phyloP scores from a whole-genome alignment of 2,888 invertebrate species.

The Meiosimyza decipiens region DNA sequence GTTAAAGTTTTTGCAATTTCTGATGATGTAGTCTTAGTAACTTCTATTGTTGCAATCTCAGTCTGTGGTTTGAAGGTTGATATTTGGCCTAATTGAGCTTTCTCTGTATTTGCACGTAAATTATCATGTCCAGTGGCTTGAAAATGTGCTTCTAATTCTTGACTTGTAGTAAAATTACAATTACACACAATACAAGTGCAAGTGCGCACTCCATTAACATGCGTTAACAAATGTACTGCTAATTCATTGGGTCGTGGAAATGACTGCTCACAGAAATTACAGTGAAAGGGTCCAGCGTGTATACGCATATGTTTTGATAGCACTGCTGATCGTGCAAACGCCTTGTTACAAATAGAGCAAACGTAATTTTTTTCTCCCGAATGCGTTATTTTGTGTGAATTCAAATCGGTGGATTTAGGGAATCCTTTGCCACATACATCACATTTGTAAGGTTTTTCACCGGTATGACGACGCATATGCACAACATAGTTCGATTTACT shows the following conservation, averaged over 20 bases:
- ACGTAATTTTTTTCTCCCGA: conserved; percentile 44
- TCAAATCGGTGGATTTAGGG: conserved; percentile 45
- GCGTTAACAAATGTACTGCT: conserved; percentile 41
- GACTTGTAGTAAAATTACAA: conserved; percentile 31
- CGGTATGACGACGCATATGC: conserved; percentile 47
- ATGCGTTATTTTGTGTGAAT: conserved; percentile 47
- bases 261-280: conserved; percentile 40
- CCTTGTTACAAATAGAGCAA: conserved; percentile 43
- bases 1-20: too few relatives aligned
- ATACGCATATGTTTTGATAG: conserved; percentile 46
- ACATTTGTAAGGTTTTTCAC: conserved; percentile 47
- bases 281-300: conserved; percentile 43
- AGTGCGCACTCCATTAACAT: conserved; percentile 23
- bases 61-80: too few relatives aligned
- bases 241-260: conserved; percentile 45
- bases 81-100: too few relatives aligned
- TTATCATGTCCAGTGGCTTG: conserved; percentile 36
- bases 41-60: too few relatives aligned
- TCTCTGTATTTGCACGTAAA: background rate
- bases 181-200: conserved; percentile 38
- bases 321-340: conserved; percentile 44
- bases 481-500: conserved; percentile 48
- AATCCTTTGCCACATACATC: conserved; percentile 47
- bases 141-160: conserved; percentile 37
- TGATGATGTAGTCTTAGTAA: too few relatives aligned